Conservation (phyloP, 1,140 invertebrate genomes). For the Drosophila athabasca region DNA sequence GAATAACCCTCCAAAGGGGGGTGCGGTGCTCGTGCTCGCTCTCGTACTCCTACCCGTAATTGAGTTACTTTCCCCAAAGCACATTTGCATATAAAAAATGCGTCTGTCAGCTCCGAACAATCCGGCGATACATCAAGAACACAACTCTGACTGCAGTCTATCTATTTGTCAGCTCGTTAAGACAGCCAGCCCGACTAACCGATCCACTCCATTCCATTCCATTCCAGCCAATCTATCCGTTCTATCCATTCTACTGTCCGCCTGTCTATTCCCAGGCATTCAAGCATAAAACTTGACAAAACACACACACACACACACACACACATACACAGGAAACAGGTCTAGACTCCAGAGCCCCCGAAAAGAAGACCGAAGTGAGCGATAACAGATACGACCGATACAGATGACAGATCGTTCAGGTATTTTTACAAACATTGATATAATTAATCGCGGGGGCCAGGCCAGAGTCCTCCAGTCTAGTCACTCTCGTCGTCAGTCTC, state of each 20-base stretch:
- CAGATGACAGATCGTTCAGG: constrained; percentile 64
- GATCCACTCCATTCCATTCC: neutral
- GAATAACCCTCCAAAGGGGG: constrained; percentile 3
- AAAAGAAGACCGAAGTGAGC: constrained; percentile 8
- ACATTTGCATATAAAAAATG: constrained; percentile 30
- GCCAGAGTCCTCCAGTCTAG: no score
- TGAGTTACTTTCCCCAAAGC: constrained; percentile 3
- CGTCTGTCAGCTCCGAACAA: constrained; percentile 52
- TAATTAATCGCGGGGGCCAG: constrained; percentile 35
- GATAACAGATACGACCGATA: constrained; percentile 16
- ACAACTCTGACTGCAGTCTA: constrained; percentile 54
- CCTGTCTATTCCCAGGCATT: constrained; percentile 65
- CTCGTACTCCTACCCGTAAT: constrained; percentile 16
- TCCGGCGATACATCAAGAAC: constrained; percentile 52
- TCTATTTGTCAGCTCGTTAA: constrained; percentile 73
- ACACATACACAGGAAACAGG: constrained; percentile 52
- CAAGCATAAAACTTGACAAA: constrained; percentile 62
- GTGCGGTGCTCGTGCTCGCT: no score
- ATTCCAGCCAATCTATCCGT: constrained; percentile 3
- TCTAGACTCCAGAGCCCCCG: neutral
- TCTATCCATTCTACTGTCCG: constrained; percentile 12
- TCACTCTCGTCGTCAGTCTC: neutral
- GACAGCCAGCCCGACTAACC: constrained; percentile 33
- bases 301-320: no score
- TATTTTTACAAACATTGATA: constrained; percentile 62